phyloP scores from a whole-genome alignment of 2,888 invertebrate genomes.

The Ypsolopha sequella region DNA sequence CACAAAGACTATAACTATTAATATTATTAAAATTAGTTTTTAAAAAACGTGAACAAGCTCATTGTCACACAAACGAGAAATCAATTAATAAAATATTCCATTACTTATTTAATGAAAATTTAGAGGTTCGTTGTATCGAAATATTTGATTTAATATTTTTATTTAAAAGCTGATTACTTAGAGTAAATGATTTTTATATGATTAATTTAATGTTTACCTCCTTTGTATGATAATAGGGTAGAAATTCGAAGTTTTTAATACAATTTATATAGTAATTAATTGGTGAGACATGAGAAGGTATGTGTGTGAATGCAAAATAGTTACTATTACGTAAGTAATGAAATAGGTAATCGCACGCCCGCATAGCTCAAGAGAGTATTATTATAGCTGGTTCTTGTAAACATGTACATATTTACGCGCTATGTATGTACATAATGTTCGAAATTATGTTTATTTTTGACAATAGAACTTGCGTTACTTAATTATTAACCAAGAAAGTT shows the following conservation, averaged over 20 bases:
- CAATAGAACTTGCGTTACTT: background rate
- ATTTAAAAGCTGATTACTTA: slow-evolving; percentile 61
- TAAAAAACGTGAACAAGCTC: slow-evolving; percentile 20
- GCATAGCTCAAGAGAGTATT: slow-evolving; percentile 11
- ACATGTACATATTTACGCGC: slow-evolving; percentile 34
- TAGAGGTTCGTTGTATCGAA: slow-evolving; percentile 60
- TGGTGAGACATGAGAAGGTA: slow-evolving; percentile 12
- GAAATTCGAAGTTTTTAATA: slow-evolving; percentile 35
- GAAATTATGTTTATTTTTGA: background rate
- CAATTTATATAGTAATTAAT: slow-evolving; percentile 35
- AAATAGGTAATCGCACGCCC: slow-evolving; percentile 33
- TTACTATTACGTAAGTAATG: slow-evolving; percentile 14
- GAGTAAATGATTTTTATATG: slow-evolving; percentile 46
- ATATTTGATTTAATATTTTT: slow-evolving; percentile 53
- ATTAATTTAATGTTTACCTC: slow-evolving; percentile 57
- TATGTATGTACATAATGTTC: slow-evolving; percentile 34
- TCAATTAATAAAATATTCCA: slow-evolving; percentile 53
- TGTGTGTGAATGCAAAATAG: slow-evolving; percentile 15
- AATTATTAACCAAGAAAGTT: background rate
- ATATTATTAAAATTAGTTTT: slow-evolving; percentile 12
- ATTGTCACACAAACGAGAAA: slow-evolving; percentile 37
- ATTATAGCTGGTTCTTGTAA: slow-evolving; percentile 11
- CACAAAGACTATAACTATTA: slow-evolving; percentile 10
- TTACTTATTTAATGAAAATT: slow-evolving; percentile 44
- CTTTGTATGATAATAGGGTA: slow-evolving; percentile 48